Conservation (phyloP, 2,888 invertebrate genomes). For the Andrena minutula region DNA sequence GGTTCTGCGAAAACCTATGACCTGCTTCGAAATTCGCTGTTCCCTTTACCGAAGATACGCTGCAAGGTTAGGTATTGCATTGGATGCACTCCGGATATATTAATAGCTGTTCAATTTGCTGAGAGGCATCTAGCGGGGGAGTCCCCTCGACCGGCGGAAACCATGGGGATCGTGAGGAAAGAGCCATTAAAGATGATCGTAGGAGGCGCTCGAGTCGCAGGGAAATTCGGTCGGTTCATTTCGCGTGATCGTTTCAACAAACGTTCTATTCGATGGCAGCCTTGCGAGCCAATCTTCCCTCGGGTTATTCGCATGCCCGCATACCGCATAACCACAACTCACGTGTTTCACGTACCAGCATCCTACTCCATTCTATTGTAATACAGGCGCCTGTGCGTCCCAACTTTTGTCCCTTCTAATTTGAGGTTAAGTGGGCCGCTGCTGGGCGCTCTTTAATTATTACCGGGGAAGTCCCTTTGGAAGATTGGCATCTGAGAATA, state of each 20-base stretch:
- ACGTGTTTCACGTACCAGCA: conserved; percentile 53
- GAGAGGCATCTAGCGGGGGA: not conserved
- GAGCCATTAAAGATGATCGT: conserved; percentile 30
- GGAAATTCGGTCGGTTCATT: conserved; percentile 46
- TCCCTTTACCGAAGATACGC: not conserved
- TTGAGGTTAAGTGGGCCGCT: conserved; percentile 3
- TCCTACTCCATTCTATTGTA: conserved; percentile 15
- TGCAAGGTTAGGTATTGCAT: not conserved
- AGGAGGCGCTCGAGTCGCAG: conserved; percentile 4
- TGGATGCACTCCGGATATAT: not conserved
- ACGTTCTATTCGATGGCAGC: conserved; percentile 38
- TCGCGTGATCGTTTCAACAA: conserved; percentile 55
- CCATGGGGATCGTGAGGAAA: conserved; percentile 17
- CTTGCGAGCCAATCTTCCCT: conserved; percentile 49
- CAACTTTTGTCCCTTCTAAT: conserved; percentile 31
- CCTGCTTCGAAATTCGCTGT: not conserved
- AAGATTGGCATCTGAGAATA: too few species aligned
- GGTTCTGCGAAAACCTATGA: too few species aligned
- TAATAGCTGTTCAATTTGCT: conserved; percentile 18
- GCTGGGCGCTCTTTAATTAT: not conserved
- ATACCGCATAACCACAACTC: conserved; percentile 58
- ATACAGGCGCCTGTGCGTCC: conserved; percentile 22
- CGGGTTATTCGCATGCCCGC: conserved; percentile 50
- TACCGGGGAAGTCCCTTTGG: not conserved
- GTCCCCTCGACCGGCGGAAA: not conserved